Conservation (phyloP, 2,113 vertebrate species). For the Vulpes vulpes region DNA sequence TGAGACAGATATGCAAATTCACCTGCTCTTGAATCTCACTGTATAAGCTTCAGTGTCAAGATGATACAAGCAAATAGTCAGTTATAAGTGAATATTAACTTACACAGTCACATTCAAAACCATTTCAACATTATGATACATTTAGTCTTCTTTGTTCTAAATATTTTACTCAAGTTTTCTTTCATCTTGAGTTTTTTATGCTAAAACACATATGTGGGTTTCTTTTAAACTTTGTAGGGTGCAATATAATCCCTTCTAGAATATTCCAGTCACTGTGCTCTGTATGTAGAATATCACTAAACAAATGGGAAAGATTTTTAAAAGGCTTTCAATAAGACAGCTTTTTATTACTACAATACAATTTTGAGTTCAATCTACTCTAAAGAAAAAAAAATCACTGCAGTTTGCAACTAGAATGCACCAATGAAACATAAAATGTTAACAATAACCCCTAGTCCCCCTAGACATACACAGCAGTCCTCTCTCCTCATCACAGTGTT, state of each 20-base stretch:
- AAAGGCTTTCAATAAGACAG: slow-evolving; percentile 45
- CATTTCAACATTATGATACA: neutral
- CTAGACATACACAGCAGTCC: slow-evolving; percentile 39
- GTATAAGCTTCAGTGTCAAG: neutral
- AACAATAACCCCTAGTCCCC: slow-evolving; percentile 10
- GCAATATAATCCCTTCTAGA: slow-evolving; percentile 10
- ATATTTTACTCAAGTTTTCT: slow-evolving; percentile 1
- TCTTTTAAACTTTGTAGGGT: neutral
- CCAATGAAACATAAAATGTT: slow-evolving; percentile 66
- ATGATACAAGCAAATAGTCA: neutral
- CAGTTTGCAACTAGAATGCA: slow-evolving; percentile 60
- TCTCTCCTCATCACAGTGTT: neutral
- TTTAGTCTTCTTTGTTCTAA: slow-evolving; percentile 41
- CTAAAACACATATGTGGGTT: neutral
- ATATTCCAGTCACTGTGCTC: neutral
- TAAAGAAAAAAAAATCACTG: slow-evolving; percentile 51
- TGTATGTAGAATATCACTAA: neutral
- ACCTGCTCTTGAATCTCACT: neutral
- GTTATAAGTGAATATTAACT: neutral
- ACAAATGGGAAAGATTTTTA: neutral
- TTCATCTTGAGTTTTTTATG: slow-evolving; percentile 48
- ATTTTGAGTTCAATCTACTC: slow-evolving; percentile 54
- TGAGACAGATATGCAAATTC: neutral
- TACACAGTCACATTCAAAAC: neutral
- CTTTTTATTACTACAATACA: slow-evolving; percentile 61